phyloP scores from a whole-genome alignment of 2,797 vertebrate genomes.

The Artibeus jamaicensis region DNA sequence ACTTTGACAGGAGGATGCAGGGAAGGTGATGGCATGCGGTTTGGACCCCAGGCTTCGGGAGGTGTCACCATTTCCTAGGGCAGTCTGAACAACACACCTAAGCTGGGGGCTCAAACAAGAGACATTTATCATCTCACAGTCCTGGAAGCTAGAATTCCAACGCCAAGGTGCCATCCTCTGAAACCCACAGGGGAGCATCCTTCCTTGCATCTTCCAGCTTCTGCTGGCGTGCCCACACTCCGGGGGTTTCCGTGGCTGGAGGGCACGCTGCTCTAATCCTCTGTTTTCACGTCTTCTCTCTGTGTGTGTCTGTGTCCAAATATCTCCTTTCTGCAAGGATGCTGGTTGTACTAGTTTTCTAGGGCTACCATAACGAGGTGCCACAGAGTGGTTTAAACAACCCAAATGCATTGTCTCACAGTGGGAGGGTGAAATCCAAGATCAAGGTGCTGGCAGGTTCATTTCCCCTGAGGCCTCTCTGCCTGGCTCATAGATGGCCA shows the following conservation, averaged over 20 bases:
- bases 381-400: neutral
- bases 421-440: neutral
- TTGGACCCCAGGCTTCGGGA: neutral
- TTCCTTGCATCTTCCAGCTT: neutral
- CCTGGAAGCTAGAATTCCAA: neutral
- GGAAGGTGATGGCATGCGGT: accelerated
- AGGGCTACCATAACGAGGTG: neutral
- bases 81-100: too few relatives aligned
- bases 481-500: too few relatives aligned
- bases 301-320: neutral
- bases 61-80: neutral
- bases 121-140: neutral
- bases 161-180: neutral
- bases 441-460: neutral
- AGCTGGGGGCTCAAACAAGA: neutral
- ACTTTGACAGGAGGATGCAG: neutral
- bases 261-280: accelerated
- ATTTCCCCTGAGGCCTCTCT: neutral
- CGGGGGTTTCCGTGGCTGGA: neutral
- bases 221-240: neutral
- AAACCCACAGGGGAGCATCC: neutral
- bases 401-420: neutral
- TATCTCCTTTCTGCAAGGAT: neutral
- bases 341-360: neutral
- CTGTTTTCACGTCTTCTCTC: neutral